phyloP scores from a whole-genome alignment of 2,888 invertebrate species.

The Monochamus alternatus region DNA sequence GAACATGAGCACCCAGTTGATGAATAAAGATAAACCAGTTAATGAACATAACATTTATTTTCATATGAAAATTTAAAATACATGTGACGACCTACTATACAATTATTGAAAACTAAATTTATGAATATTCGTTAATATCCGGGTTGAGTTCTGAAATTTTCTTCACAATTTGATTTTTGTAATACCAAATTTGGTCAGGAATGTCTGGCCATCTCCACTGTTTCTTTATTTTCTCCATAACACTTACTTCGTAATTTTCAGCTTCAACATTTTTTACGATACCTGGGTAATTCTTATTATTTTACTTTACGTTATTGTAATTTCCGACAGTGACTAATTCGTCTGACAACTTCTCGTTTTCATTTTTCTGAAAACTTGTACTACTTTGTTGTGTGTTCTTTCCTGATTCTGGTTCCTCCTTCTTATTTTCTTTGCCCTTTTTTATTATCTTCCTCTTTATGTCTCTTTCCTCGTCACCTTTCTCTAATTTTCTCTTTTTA shows the following conservation, averaged over 20 bases:
- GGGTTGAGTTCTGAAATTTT: constrained; percentile 1
- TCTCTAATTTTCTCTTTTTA: background rate
- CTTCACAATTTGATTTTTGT: constrained; percentile 1
- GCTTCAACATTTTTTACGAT: constrained; percentile 8
- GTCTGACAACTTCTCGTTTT: constrained; percentile 1
- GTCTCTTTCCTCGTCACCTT: background rate
- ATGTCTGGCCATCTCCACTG: constrained; percentile 4
- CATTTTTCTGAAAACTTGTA: background rate
- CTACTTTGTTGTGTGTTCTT: background rate
- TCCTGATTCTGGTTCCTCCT: background rate
- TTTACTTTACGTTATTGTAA: background rate
- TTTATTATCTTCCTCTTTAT: background rate
- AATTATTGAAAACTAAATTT: background rate
- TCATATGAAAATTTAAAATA: background rate
- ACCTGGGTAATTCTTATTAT: constrained; percentile 2
- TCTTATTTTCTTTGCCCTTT: background rate
- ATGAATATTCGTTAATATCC: background rate
- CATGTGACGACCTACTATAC: background rate
- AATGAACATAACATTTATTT: constrained; percentile 5
- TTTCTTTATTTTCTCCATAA: constrained; percentile 4
- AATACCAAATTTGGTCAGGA: background rate
- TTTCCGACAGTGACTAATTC: background rate
- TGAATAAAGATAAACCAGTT: constrained; percentile 7
- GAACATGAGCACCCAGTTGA: background rate
- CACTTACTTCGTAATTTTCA: constrained; percentile 9